phyloP scores from a whole-genome alignment of 2,797 vertebrate genomes.

The Sebastolobus altivelis region DNA sequence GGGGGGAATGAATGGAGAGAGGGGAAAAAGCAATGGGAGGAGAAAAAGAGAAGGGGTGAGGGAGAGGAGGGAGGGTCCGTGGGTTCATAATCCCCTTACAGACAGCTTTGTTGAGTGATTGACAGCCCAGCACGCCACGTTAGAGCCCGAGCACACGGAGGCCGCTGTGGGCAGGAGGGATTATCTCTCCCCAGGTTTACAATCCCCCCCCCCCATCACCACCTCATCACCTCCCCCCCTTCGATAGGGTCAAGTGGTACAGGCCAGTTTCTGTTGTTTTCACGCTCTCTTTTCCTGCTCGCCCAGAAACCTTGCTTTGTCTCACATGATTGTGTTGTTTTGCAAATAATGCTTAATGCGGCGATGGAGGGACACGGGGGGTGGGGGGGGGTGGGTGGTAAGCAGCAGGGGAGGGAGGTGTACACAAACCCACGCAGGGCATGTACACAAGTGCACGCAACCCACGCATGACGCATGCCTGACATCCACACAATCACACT shows the following conservation, averaged over 20 bases:
- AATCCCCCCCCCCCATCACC: conserved; percentile 41
- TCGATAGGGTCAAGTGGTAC: conserved; percentile 85
- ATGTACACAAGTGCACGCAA: conserved; percentile 59
- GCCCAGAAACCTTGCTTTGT: conserved; percentile 68
- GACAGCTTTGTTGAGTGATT: conserved; percentile 88
- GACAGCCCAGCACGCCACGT: conserved; percentile 81
- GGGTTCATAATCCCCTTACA: conserved; percentile 84
- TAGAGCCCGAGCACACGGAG: conserved; percentile 65
- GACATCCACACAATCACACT: conserved; percentile 57
- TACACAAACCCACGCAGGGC: conserved; percentile 75
- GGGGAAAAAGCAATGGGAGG: conserved; percentile 20
- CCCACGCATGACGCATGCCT: conserved; percentile 75
- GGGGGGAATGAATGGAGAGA: background rate
- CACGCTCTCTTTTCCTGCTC: conserved; percentile 62
- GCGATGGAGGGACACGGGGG: conserved; percentile 10
- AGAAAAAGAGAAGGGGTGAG: conserved; percentile 30
- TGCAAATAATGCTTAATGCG: conserved; percentile 74
- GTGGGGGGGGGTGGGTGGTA: background rate
- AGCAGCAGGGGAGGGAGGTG: background rate
- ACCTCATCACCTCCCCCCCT: conserved; percentile 47
- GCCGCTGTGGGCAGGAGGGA: conserved; percentile 76
- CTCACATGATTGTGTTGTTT: conserved; percentile 73
- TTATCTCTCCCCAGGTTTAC: conserved; percentile 78
- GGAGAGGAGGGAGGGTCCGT: conserved; percentile 63
- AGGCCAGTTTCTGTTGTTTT: conserved; percentile 81